Conservation (phyloP, 2,888 invertebrate genomes). For the Euplagia quadripunctaria region DNA sequence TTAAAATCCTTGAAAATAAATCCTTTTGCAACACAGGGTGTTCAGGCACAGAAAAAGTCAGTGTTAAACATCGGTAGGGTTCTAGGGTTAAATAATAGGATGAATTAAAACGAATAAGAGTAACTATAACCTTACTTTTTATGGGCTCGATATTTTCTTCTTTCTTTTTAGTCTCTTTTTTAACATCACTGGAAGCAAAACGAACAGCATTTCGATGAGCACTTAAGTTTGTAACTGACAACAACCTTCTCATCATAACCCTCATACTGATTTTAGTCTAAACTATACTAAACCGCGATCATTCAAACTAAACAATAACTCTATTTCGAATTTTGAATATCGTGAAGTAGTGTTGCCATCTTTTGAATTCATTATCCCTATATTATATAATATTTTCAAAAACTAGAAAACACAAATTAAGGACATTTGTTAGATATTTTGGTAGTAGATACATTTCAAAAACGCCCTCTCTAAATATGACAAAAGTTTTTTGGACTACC, state of each 20-base stretch:
- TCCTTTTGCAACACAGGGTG: too few species aligned
- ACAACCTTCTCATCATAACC: conserved; percentile 73
- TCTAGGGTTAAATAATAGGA: too few species aligned
- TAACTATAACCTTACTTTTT: conserved; percentile 72
- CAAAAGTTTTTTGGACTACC: too few species aligned
- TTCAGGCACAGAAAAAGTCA: too few species aligned
- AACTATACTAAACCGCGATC: neutral
- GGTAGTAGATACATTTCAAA: too few species aligned
- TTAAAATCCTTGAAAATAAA: too few species aligned
- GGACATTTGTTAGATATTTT: too few species aligned
- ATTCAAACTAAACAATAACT: neutral
- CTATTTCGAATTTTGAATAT: neutral
- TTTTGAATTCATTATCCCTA: neutral
- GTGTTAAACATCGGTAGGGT: too few species aligned
- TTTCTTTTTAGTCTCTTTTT: conserved; percentile 53
- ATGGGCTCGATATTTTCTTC: conserved; percentile 69
- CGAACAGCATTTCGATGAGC: conserved; percentile 59
- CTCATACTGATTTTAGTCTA: conserved; percentile 61
- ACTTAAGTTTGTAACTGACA: conserved; percentile 56
- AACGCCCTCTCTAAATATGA: too few species aligned
- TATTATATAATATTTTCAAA: neutral
- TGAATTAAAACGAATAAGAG: neutral
- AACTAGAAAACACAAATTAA: neutral
- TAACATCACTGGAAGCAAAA: conserved; percentile 62
- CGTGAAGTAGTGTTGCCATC: neutral